Conservation (phyloP, 2,888 invertebrate species). For the Frankliniella fusca region DNA sequence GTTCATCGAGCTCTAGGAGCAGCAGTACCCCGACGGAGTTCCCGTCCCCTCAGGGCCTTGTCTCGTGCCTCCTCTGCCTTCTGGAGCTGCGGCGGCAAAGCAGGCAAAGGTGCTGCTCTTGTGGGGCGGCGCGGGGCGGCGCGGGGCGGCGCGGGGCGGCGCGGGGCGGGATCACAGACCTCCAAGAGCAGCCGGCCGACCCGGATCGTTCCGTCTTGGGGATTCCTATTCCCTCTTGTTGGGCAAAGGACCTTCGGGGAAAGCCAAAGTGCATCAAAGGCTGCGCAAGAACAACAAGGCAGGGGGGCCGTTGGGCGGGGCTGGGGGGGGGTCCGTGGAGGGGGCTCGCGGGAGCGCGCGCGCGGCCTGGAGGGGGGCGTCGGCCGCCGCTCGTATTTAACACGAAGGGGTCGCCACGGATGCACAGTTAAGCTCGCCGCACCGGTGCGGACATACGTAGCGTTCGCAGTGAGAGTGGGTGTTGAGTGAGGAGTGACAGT, state of each 20-base stretch:
- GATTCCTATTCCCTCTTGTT: background rate
- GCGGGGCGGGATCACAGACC: background rate
- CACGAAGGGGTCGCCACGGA: background rate
- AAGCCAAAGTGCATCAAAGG: constrained; percentile 19
- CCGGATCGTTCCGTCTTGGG: background rate
- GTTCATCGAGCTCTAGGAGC: no score
- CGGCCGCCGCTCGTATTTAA: constrained; percentile 15
- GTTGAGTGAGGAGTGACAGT: background rate
- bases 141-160: no score
- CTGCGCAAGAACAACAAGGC: constrained; percentile 12
- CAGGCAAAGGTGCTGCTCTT: no score
- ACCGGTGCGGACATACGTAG: background rate
- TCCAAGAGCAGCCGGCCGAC: background rate
- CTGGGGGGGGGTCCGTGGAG: background rate
- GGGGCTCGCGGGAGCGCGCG: background rate
- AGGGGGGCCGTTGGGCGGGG: background rate
- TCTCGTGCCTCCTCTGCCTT: no score
- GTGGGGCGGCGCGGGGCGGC: no score
- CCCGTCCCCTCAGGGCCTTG: no score
- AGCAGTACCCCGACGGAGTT: no score
- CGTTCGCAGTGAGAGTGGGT: background rate
- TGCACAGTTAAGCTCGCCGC: constrained; percentile 15
- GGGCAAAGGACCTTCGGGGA: constrained; percentile 18
- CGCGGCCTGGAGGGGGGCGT: background rate
- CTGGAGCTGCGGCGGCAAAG: no score